Evolutionary conservation across 2,797 vertebrate genomes (phyloP), one percentile per base, ranked within the genome.

Genomic region (Salarias fasciatus): DNA sequence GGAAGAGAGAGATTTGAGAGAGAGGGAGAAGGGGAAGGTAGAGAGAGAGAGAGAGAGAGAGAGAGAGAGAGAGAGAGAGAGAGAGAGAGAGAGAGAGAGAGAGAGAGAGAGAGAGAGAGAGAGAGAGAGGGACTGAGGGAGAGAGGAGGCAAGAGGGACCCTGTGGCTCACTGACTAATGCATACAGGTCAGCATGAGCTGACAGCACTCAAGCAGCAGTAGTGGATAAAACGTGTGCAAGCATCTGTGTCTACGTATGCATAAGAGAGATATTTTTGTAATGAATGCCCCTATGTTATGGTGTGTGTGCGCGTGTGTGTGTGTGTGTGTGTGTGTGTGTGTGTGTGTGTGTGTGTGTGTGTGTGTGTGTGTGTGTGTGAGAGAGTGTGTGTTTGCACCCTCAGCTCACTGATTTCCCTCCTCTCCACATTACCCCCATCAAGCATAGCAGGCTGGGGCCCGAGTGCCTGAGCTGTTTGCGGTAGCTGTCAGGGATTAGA

Each of bases 401-500:
- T 66, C 63, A 68, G 67, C 62, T 79, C 65, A 31, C 6, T 49
- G 51, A 71, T 55, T 71, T 58, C 6, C 0, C 54, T 70, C 52
- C 37, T 66, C 57, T 69, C 57, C 59, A 66, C 54, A 40, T 62
- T 28, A 49, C 57, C 60, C 46, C 67, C 70, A 77, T 71, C 59
- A 44, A 76, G 60, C 24, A 6, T 3, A 60, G 63, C 50, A 8
- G 57, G 53, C 59, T 35, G 12, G 31, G 37, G 72, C 66, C 63
- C 15, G 13, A 68, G 62, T 42, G 76, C 68, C 58, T 50, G 60
- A 80, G 77, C 46, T 47, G 62, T 36, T n/a, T 74, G 75, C 40
- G 0, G 66, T 54, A 78, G 71, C 72, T 79, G 77, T 86, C 75
- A 80, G 59, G 72, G 78, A 76, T 78, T 80, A 75, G 62, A 54